Base-by-base conservation (phyloP, 2,797 vertebrate genomes). In the Pseudochromis fuscus region DNA sequence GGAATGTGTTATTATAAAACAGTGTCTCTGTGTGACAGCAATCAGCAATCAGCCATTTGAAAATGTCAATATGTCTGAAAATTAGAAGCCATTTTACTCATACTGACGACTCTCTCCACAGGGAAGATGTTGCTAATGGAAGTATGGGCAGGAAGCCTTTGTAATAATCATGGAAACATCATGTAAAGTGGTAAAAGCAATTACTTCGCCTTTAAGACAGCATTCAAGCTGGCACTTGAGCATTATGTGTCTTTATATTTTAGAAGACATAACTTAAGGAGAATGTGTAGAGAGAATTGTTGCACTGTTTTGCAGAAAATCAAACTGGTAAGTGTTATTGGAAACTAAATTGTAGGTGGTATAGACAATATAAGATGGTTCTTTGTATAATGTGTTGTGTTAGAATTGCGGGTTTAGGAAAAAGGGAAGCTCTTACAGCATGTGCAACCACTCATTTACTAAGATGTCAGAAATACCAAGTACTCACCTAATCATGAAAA, bases 41-140 rank as follows among this genome's bases (percentile, higher is more conserved):
- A 89, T 90, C 82, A 87, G 79, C 72, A 88, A 83, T 83, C 72
- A 85, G 57, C 67, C 69, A 69, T 79, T 77, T 82, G 52, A 83
- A 87, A 88, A 89, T 84, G 57, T 46, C 51, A 82, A 83, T 78
- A 86, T 80, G 69, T 80, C 71, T 78, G 67, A 78, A 82, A 78
- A 82, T 85, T 76, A 78, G 38, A 72, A 79, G 77, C 70, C 51
- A 75, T 85, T 86, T 86, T 77, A n/a, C 77, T 87, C 68, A 75
- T 46, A 58, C 79, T 83, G 82, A 82, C 27, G 63, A 80, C 50
- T 69, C 4, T 71, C 85, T 85, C 85, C 65, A 71, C 83, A 73
- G 88, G 85, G 73, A 87, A 72, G 65, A 72, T 62, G 37, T 66
- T 58, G 44, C 64, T 88, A 88, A 88, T 88, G 81, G 82, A 84